These are phyloP conservation scores for Drosophila borborema DNA, from an alignment of 2,888 invertebrate genomes.

Conservation along the genomic window DNA sequence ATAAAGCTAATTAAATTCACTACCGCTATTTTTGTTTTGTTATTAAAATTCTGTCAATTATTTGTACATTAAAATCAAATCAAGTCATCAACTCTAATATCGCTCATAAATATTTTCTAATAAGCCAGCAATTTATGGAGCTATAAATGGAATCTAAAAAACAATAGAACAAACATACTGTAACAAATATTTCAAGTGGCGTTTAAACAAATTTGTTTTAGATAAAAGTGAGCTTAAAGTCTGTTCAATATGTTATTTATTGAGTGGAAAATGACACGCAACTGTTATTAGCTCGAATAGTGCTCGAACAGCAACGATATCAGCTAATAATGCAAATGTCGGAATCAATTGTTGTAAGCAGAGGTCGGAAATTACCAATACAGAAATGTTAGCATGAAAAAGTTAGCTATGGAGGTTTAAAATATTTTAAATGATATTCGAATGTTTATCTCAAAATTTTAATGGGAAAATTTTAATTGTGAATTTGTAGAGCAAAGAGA, in stretches of 20 bases:
- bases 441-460: neutral
- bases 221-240: conserved; percentile 9
- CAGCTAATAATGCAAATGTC: neutral
- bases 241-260: neutral
- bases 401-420: neutral
- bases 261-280: neutral
- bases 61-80: conserved; percentile 42
- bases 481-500: too few species aligned
- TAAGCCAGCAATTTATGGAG: conserved; percentile 21
- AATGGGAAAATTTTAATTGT: neutral
- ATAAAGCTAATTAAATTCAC: conserved; percentile 15
- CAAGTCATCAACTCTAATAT: conserved; percentile 14
- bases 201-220: conserved; percentile 12
- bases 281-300: conserved; percentile 3
- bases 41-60: conserved; percentile 28
- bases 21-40: neutral
- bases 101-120: conserved; percentile 15
- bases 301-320: neutral
- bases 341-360: neutral
- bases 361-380: neutral
- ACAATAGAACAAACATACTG: conserved; percentile 7
- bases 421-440: neutral
- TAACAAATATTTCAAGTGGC: conserved; percentile 16
- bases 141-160: conserved; percentile 16
- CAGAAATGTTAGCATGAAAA: neutral